phyloP scores from a whole-genome alignment of 2,888 invertebrate species.

The Tipula vernalis region DNA sequence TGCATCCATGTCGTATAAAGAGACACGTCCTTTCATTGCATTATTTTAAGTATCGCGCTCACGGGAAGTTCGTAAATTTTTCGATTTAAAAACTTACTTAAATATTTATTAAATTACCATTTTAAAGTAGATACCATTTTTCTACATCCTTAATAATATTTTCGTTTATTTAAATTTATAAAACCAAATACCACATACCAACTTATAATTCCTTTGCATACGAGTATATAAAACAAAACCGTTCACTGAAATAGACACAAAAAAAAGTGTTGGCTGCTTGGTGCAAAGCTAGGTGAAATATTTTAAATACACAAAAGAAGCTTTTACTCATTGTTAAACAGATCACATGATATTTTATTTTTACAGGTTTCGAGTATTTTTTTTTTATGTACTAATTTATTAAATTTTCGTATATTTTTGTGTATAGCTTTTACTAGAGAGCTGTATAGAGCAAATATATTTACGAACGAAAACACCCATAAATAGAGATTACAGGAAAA shows the following conservation, averaged over 20 bases:
- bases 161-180: not conserved
- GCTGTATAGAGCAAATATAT: not conserved
- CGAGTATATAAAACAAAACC: not conserved
- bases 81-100: not conserved
- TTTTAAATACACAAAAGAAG: not conserved
- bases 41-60: not conserved
- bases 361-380: not conserved
- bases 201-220: no score
- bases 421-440: not conserved
- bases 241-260: not conserved
- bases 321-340: not conserved
- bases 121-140: not conserved
- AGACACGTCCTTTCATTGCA: not conserved
- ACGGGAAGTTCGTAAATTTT: not conserved
- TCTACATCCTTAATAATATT: not conserved
- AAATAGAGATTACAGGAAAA: not conserved
- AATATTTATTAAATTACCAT: not conserved
- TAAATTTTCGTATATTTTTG: not conserved
- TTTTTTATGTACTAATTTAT: not conserved
- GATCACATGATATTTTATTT: not conserved
- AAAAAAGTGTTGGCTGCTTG: not conserved
- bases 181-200: not conserved
- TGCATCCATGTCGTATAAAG: not conserved
- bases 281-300: not conserved
- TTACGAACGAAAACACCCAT: not conserved